phyloP scores from a whole-genome alignment of 1,140 invertebrate species.

The Hormaphis cornu region DNA sequence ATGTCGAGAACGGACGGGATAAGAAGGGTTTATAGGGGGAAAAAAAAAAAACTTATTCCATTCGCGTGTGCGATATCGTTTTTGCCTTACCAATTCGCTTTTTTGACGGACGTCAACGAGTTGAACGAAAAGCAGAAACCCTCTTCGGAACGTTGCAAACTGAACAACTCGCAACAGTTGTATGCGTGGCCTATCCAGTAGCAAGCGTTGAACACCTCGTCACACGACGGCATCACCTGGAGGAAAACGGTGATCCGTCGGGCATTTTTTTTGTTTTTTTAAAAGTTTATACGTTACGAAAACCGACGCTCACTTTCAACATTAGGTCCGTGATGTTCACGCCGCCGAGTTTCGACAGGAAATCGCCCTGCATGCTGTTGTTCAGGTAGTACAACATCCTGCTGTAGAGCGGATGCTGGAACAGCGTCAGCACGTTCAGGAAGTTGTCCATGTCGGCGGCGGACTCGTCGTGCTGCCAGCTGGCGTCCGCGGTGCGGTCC shows the following conservation, averaged over 20 bases:
- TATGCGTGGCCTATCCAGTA: conserved; percentile 38
- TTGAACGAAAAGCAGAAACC: conserved; percentile 42
- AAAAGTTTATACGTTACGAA: no score
- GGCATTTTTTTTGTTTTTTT: no score
- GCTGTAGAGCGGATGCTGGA: conserved; percentile 37
- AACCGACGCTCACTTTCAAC: conserved; percentile 35
- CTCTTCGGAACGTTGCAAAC: conserved; percentile 39
- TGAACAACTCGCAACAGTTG: conserved; percentile 39
- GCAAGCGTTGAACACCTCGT: conserved; percentile 39
- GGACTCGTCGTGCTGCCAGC: no score
- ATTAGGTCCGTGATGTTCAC: conserved; percentile 39
- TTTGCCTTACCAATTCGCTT: conserved; percentile 23
- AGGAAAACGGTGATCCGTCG: no score
- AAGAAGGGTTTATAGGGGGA: no score
- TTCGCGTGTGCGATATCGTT: no score
- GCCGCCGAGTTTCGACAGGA: conserved; percentile 30
- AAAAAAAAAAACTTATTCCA: no score
- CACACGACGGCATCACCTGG: conserved; percentile 38
- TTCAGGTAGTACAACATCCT: conserved; percentile 34
- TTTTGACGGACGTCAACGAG: conserved; percentile 36
- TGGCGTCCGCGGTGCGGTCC: no score
- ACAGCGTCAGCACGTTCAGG: conserved; percentile 34
- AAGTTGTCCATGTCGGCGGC: conserved; percentile 33
- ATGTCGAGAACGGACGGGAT: no score
- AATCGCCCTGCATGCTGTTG: not conserved